phyloP scores from a whole-genome alignment of 2,888 invertebrate species.

The Smittia sp. region DNA sequence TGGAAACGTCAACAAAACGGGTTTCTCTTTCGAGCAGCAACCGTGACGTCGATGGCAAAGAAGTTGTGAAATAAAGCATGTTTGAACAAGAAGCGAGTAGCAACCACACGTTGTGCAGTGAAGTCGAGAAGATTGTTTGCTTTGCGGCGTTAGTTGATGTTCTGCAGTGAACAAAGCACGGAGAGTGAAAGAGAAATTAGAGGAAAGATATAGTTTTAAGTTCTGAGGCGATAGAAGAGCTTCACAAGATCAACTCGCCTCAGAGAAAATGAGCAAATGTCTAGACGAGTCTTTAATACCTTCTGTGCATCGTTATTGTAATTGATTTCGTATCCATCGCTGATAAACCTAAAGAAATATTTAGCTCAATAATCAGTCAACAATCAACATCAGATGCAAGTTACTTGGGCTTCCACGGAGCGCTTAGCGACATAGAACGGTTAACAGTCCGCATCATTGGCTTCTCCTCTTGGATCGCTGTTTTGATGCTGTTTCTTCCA shows the following conservation, averaged over 20 bases:
- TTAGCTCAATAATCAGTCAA: neutral
- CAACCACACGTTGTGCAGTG: neutral
- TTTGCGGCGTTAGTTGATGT: slow-evolving; percentile 26
- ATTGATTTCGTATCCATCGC: slow-evolving; percentile 38
- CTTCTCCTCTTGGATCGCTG: slow-evolving; percentile 45
- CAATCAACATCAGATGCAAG: neutral
- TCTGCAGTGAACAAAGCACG: neutral
- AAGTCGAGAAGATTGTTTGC: neutral
- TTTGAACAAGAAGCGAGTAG: neutral
- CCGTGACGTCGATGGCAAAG: neutral
- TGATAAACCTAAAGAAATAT: slow-evolving; percentile 19
- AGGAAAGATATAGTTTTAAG: slow-evolving; percentile 8
- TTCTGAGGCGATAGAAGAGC: neutral
- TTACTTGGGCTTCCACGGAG: slow-evolving; percentile 76
- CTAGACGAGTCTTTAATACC: neutral
- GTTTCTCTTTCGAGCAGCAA: neutral
- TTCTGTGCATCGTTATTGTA: slow-evolving; percentile 33
- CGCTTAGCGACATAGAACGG: slow-evolving; percentile 76
- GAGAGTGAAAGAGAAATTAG: neutral
- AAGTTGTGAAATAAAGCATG: neutral
- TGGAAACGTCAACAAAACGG: neutral
- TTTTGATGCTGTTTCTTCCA: slow-evolving; percentile 45
- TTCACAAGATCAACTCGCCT: too few species aligned
- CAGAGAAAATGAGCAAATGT: neutral
- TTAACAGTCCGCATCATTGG: slow-evolving; percentile 69